Evolutionary conservation across 2,888 invertebrate genomes (phyloP).

Genomic region (Cotesia congregata): DNA sequence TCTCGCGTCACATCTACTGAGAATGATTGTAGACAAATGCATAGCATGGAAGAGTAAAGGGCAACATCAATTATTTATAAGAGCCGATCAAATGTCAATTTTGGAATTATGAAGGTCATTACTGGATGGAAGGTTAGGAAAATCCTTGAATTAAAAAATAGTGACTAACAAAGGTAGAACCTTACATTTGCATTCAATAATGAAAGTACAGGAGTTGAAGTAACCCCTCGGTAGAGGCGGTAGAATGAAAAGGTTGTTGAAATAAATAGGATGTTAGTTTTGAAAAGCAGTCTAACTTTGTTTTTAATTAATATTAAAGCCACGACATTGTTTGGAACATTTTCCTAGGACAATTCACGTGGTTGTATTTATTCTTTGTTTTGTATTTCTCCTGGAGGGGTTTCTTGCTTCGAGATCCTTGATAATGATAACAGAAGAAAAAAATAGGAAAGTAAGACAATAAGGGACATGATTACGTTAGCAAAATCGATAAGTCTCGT

Average conservation of each 20-base stretch:
- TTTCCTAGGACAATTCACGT: slow-evolving; percentile 29
- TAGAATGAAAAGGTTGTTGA: slow-evolving; percentile 10
- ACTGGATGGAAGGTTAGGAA: slow-evolving; percentile 35
- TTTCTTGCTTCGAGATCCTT: slow-evolving; percentile 17
- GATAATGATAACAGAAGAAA: slow-evolving; percentile 25
- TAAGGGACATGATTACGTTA: slow-evolving; percentile 21
- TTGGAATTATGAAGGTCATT: slow-evolving; percentile 43
- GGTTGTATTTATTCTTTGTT: slow-evolving; percentile 2
- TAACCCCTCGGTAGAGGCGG: slow-evolving; percentile 11
- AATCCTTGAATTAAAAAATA: slow-evolving; percentile 46
- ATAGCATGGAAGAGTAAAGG: neutral
- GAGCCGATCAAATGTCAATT: slow-evolving; percentile 32
- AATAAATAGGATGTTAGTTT: slow-evolving; percentile 12
- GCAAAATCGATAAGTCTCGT: slow-evolving; percentile 27
- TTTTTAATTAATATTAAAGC: slow-evolving; percentile 59
- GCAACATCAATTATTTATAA: slow-evolving; percentile 26
- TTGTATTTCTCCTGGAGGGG: slow-evolving; percentile 11
- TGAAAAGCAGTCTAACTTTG: slow-evolving; percentile 44
- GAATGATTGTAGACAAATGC: neutral
- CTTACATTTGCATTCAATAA: slow-evolving; percentile 62
- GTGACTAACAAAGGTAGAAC: slow-evolving; percentile 53
- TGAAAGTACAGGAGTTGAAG: slow-evolving; percentile 49
- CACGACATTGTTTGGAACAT: slow-evolving; percentile 50
- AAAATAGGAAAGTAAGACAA: neutral
- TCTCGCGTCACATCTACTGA: neutral